These are phyloP conservation scores for Gibbula magus DNA, from an alignment of 2,888 invertebrate species.

Conservation along the genomic window DNA sequence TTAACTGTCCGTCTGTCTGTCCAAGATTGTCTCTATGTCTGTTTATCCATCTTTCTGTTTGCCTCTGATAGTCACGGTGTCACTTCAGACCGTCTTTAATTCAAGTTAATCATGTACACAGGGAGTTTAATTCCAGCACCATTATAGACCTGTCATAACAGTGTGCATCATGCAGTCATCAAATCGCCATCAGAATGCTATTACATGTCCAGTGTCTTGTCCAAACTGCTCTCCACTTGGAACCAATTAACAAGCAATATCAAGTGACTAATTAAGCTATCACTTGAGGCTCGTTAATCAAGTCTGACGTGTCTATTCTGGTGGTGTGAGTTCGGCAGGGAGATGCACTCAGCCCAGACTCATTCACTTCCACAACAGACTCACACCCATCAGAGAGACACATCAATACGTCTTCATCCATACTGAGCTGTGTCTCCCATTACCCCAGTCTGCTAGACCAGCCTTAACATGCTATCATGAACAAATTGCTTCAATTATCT, in stretches of 20 bases:
- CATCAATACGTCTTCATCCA: no score
- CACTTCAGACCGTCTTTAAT: neutral
- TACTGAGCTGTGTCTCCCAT: no score
- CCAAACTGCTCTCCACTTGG: neutral
- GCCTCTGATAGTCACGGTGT: no score
- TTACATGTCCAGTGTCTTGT: neutral
- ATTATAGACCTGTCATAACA: neutral
- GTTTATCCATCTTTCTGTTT: no score
- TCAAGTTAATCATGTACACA: neutral
- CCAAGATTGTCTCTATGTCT: no score
- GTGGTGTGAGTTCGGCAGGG: neutral
- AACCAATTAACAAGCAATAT: neutral
- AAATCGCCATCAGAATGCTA: neutral
- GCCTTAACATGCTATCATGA: no score
- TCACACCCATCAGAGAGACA: no score
- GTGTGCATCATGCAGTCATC: neutral
- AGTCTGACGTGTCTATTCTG: neutral
- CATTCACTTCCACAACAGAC: no score
- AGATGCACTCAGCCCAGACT: no score
- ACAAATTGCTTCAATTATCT: no score
- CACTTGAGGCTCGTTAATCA: slow-evolving; percentile 1
- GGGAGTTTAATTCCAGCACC: neutral
- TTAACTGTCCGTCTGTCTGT: no score
- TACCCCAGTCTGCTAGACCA: no score
- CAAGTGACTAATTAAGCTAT: neutral